phyloP scores from a whole-genome alignment of 2,888 invertebrate species.

The Gastracanthus pulcherrimus region DNA sequence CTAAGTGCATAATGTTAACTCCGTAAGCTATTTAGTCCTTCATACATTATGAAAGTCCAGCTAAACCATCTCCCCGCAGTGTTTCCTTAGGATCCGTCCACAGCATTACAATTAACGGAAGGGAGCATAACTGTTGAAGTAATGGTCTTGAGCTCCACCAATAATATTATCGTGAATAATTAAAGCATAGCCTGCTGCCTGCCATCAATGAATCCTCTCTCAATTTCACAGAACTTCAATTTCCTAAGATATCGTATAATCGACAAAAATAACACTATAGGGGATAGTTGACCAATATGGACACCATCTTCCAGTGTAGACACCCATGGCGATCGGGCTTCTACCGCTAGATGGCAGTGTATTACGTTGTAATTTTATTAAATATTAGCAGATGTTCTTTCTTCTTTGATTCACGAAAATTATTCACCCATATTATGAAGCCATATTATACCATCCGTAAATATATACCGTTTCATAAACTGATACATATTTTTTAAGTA shows the following conservation, averaged over 20 bases:
- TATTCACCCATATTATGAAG: too few species aligned
- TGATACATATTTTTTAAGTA: too few species aligned
- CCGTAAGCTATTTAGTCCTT: not conserved
- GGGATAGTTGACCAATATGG: too few species aligned
- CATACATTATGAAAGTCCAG: not conserved
- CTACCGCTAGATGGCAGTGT: too few species aligned
- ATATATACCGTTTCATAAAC: too few species aligned
- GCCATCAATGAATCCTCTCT: conserved; percentile 1
- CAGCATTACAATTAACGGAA: conserved; percentile 1
- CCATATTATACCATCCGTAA: too few species aligned
- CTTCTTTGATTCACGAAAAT: too few species aligned
- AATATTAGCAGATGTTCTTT: too few species aligned
- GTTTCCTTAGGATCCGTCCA: not conserved
- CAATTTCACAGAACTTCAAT: not conserved
- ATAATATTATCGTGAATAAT: conserved; percentile 40
- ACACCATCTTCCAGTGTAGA: too few species aligned
- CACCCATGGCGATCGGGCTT: too few species aligned
- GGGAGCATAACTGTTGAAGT: conserved; percentile 1
- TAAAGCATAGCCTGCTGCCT: not conserved
- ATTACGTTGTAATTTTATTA: too few species aligned
- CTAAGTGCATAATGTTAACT: not conserved
- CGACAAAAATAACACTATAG: not conserved
- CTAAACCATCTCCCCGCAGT: not conserved
- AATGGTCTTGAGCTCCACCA: not conserved
- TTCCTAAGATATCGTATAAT: conserved; percentile 6